These are phyloP conservation scores for Conger conger DNA, from an alignment of 2,113 vertebrate genomes.

Conservation along the genomic window DNA sequence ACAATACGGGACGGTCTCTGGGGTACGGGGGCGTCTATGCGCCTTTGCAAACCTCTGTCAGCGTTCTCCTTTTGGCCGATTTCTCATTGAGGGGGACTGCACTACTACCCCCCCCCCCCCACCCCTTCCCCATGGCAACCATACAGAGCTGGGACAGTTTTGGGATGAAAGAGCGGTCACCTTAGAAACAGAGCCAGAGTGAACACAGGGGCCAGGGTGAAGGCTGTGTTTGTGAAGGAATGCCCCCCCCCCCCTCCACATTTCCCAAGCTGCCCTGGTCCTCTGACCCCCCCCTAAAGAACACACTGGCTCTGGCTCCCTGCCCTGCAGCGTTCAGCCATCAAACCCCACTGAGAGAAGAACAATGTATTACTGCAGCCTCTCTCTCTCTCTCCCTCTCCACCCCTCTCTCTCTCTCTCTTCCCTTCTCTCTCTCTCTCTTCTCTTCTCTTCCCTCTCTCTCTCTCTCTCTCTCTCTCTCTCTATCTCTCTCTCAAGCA, in stretches of 20 bases:
- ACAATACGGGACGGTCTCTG: not conserved
- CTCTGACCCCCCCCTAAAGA: not conserved
- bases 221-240: slow-evolving; percentile 20
- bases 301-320: not conserved
- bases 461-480: no score
- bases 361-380: not conserved
- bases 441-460: no score
- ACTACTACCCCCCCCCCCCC: slow-evolving; percentile 8
- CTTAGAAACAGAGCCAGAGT: slow-evolving; percentile 43
- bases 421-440: no score
- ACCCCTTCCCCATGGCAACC: slow-evolving; percentile 58
- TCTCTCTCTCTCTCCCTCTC: not conserved
- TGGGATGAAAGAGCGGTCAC: slow-evolving; percentile 56
- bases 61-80: not conserved
- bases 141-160: slow-evolving; percentile 61
- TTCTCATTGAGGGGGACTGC: not conserved
- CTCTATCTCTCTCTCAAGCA: no score
- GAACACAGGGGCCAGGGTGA: slow-evolving; percentile 15
- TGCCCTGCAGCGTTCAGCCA: not conserved
- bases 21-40: not conserved
- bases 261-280: not conserved
- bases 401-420: no score
- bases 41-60: not conserved
- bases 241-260: slow-evolving; percentile 9
- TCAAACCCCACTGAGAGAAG: not conserved